Evolutionary conservation across 2,888 invertebrate genomes (phyloP), one percentile per base, ranked within the genome.

Genomic region (Mycalesis mineus): DNA sequence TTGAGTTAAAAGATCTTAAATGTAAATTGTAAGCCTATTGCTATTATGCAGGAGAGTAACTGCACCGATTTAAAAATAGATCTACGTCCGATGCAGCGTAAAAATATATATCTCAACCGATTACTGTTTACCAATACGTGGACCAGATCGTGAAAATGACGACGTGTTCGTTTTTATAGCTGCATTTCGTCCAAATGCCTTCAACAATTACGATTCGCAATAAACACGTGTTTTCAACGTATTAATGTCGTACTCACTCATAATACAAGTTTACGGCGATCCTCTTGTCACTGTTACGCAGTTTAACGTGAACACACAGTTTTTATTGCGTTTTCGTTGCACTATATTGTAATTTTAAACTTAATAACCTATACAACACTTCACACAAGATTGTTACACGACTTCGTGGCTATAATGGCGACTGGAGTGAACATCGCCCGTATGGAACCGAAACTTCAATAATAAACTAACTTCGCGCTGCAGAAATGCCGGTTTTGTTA

Each of bases 381-480:
- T 72, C 78, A 81, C 81, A 79, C 77, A 75, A 74, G 72, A 53
- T 44, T 51, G 54, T 47, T 56, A 55, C 47, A 57, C 52, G 62
- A 49, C 51, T 82, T 86, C 90, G 90, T 89, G 90, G 90, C 88
- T 86, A 80, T 84, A 89, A 90, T 90, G 89, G 89, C 90, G 87
- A 88, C 90, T 79, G 72, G 62, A 62, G 56, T 76, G 84, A 88
- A 86, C 73, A 80, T 78, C 68, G 78, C 70, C 64, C 76, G 69
- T 56, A 68, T 64, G 63, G 63, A 57, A 68, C n/a, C 50, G 61
- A 55, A 42, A 57, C 45, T 52, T 55, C 42, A 73, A 73, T 66
- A 70, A 70, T 68, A 69, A 69, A 66, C 73, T 66, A 80, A 82
- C 84, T 87, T 88, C 87, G 70, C 63, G 40, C 66, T 65, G 68